Percentiles rank a stretch among this genome's conserved stretches.
These are phyloP conservation scores for Drosophila pruinosa DNA, from an alignment of 1,140 invertebrate species.

Conservation along the genomic window DNA sequence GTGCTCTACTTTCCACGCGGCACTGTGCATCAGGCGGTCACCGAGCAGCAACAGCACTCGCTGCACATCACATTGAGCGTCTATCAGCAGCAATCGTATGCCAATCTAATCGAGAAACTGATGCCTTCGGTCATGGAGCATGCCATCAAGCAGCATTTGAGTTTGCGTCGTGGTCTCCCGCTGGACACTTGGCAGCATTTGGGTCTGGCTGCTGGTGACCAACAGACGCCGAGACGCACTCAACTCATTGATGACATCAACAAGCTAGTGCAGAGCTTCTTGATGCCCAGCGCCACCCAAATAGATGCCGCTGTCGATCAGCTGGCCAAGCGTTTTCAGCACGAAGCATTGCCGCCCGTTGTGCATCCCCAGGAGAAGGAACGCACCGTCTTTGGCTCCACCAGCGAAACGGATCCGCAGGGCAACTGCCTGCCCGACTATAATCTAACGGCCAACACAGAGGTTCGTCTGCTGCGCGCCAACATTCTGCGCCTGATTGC, in stretches of 20 bases:
- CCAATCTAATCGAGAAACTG: constrained; percentile 93
- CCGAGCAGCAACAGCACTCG: constrained; percentile 90
- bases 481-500: constrained; percentile 88
- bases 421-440: constrained; percentile 86
- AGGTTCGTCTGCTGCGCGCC: constrained; percentile 88
- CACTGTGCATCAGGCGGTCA: constrained; percentile 95
- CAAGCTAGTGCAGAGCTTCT: constrained; percentile 72
- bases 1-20: constrained; percentile 96
- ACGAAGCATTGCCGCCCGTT: constrained; percentile 93
- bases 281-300: constrained; percentile 84
- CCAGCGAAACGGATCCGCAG: constrained; percentile 87
- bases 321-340: constrained; percentile 91
- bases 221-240: constrained; percentile 83
- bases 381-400: constrained; percentile 88
- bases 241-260: constrained; percentile 85
- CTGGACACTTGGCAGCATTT: constrained; percentile 89
- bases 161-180: constrained; percentile 92
- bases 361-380: constrained; percentile 86
- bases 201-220: constrained; percentile 87
- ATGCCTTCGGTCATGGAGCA: constrained; percentile 89
- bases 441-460: constrained; percentile 87
- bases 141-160: constrained; percentile 88
- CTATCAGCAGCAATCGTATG: constrained; percentile 95
- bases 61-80: constrained; percentile 96
- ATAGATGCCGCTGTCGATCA: constrained; percentile 93